phyloP scores from a whole-genome alignment of 2,888 invertebrate species.

The Parascotia fuliginaria region DNA sequence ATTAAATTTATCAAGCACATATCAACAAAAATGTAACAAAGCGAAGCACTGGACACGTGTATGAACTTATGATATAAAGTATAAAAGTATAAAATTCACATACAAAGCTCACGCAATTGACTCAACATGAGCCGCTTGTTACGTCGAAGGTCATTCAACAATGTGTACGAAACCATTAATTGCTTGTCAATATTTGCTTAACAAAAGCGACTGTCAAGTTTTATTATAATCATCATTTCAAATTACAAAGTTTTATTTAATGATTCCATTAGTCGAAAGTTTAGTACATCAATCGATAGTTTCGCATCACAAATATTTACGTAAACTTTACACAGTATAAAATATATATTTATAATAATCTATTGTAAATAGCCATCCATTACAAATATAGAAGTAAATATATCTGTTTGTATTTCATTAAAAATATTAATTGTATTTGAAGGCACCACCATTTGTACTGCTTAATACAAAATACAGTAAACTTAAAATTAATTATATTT shows the following conservation, averaged over 20 bases:
- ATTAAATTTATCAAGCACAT: constrained; percentile 1
- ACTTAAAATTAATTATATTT: constrained; percentile 22
- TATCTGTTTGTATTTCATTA: constrained; percentile 25
- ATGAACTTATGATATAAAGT: constrained; percentile 1
- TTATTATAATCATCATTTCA: too few species aligned
- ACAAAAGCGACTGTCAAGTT: too few species aligned
- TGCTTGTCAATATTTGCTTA: background rate
- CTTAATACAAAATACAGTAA: constrained; percentile 42
- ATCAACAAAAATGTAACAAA: background rate
- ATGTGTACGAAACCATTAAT: constrained; percentile 7
- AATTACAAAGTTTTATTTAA: too few species aligned
- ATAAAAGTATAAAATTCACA: constrained; percentile 39
- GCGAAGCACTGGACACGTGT: constrained; percentile 1
- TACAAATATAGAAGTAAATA: constrained; percentile 37
- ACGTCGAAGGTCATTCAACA: constrained; percentile 69
- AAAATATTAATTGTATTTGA: constrained; percentile 37
- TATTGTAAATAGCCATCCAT: constrained; percentile 45
- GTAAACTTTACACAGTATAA: constrained; percentile 21
- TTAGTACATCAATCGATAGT: background rate
- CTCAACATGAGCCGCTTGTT: constrained; percentile 77
- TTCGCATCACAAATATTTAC: constrained; percentile 6
- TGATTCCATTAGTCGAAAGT: too few species aligned
- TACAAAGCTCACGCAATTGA: constrained; percentile 49
- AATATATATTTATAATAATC: constrained; percentile 43
- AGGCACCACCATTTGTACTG: constrained; percentile 70